A percentile compares a stretch with the other conserved stretches of the same genome.
Conservation (phyloP, 2,888 invertebrate species). For the Emmelina monodactyla region DNA sequence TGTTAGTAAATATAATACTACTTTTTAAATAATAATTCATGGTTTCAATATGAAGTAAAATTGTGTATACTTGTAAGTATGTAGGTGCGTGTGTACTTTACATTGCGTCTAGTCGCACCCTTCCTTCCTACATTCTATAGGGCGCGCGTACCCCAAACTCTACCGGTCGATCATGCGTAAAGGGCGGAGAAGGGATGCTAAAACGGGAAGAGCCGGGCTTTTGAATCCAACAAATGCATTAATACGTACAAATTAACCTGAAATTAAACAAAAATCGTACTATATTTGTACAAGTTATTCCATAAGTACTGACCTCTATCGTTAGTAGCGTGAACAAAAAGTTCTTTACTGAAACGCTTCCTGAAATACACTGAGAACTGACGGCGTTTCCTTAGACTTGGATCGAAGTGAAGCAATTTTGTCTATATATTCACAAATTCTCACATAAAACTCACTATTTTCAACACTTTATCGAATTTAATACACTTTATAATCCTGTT, state of each 20-base stretch:
- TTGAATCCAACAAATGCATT: conserved; percentile 41
- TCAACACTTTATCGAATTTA: conserved; percentile 21
- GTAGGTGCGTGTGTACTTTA: no score
- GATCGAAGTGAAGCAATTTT: conserved; percentile 49
- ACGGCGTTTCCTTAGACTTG: conserved; percentile 52
- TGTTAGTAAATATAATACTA: no score
- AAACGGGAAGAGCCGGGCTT: conserved; percentile 57
- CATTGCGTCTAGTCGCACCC: no score
- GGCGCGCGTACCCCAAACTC: conserved; percentile 55
- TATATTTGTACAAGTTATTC: no score
- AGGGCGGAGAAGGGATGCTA: conserved; percentile 64
- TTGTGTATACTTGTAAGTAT: no score
- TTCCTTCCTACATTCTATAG: conserved; percentile 42
- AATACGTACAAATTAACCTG: conserved; percentile 12
- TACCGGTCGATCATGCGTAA: conserved; percentile 66
- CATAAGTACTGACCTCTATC: conserved; percentile 58
- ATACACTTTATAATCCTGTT: conserved; percentile 29
- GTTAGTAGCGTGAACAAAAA: conserved; percentile 56
- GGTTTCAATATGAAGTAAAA: no score
- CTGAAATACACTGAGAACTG: conserved; percentile 55
- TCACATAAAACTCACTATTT: conserved; percentile 37
- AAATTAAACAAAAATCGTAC: conserved; percentile 13
- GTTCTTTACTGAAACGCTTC: conserved; percentile 59
- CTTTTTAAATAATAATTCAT: no score
- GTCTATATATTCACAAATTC: conserved; percentile 31